Conservation (phyloP, 2,888 invertebrate genomes). For the Phrixothrix hirtus region DNA sequence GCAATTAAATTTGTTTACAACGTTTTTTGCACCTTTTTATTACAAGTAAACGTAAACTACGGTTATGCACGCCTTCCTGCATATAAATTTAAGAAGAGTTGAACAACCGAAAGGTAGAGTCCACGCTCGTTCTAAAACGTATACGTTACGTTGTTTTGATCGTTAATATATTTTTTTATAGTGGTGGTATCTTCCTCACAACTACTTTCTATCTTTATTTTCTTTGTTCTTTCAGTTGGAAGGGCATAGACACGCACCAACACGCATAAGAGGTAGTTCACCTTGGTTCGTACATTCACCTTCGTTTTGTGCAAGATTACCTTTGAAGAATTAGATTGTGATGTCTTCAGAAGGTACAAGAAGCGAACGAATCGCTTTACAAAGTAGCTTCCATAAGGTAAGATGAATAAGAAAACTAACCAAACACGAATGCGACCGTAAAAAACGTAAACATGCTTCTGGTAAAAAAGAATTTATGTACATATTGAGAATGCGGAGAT, state of each 20-base stretch:
- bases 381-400: too few species aligned
- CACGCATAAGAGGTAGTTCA: conserved; percentile 42
- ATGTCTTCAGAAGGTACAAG: conserved; percentile 6
- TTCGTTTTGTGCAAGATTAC: conserved; percentile 20
- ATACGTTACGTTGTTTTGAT: conserved; percentile 28
- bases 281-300: conserved; percentile 47
- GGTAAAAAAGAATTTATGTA: too few species aligned
- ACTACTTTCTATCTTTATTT: conserved; percentile 28
- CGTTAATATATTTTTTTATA: conserved; percentile 21
- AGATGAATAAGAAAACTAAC: too few species aligned
- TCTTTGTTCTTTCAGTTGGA: conserved; percentile 27
- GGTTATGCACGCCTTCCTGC: conserved; percentile 7
- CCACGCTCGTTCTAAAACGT: conserved; percentile 16
- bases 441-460: too few species aligned
- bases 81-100: conserved; percentile 22
- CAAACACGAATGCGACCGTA: too few species aligned
- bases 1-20: too few species aligned
- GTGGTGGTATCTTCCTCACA: conserved; percentile 22
- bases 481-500: too few species aligned
- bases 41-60: conserved; percentile 1
- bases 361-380: too few species aligned
- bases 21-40: too few species aligned
- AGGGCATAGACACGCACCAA: conserved; percentile 41
- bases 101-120: conserved; percentile 28
- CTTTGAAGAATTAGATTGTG: conserved; percentile 12